These are phyloP conservation scores for Andricus quercusramuli DNA, from an alignment of 2,888 invertebrate genomes.

Conservation along the genomic window DNA sequence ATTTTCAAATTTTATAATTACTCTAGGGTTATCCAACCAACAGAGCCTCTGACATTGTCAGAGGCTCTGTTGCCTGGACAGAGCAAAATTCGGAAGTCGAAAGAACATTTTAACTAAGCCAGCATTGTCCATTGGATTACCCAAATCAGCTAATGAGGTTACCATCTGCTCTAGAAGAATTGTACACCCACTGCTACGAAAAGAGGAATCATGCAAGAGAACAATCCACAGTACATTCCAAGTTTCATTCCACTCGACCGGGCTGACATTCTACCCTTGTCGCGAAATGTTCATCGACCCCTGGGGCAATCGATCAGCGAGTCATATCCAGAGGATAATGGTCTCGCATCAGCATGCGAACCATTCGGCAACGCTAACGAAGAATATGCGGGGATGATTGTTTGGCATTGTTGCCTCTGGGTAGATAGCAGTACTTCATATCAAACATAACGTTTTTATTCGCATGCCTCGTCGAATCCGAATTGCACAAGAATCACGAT, in stretches of 20 bases:
- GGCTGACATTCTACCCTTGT: conserved; percentile 14
- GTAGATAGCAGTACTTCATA: not conserved
- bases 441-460: not conserved
- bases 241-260: conserved; percentile 3
- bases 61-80: too few species aligned
- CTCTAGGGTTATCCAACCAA: too few species aligned
- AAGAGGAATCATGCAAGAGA: not conserved
- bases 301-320: conserved; percentile 6
- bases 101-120: too few species aligned
- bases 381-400: conserved; percentile 15
- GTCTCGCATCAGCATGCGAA: conserved; percentile 28
- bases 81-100: too few species aligned
- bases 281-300: conserved; percentile 9
- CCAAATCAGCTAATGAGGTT: too few species aligned
- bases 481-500: not conserved
- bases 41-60: too few species aligned
- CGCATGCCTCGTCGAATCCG: not conserved
- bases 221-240: not conserved
- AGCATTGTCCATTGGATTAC: too few species aligned
- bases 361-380: not conserved
- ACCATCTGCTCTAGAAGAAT: not conserved
- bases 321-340: conserved; percentile 11
- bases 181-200: not conserved
- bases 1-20: too few species aligned
- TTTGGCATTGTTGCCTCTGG: conserved; percentile 3